Evolutionary conservation across 2,797 vertebrate species (phyloP).

Genomic region (Phalloptychus januarius): DNA sequence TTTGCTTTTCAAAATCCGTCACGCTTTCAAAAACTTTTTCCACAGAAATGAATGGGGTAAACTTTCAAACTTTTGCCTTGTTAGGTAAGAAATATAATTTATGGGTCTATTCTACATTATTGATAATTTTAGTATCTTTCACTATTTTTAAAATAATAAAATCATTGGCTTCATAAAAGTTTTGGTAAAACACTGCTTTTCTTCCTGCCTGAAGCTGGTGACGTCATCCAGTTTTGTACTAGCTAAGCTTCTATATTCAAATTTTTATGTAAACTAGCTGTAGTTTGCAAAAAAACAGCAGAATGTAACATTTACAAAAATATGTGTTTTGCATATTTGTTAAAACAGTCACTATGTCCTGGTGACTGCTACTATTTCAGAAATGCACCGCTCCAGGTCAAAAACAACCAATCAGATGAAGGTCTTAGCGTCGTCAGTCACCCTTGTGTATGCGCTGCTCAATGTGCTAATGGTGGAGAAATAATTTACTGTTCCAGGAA

Average conservation of each 20-base stretch:
- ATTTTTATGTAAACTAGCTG: not conserved
- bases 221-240: not conserved
- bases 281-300: not conserved
- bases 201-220: not conserved
- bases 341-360: too few species aligned
- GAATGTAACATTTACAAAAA: too few species aligned
- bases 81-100: not conserved
- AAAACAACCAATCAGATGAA: too few species aligned
- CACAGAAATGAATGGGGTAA: not conserved
- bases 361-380: too few species aligned
- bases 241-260: not conserved
- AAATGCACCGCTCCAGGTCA: too few species aligned
- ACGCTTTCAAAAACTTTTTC: not conserved
- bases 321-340: too few species aligned
- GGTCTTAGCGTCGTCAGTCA: too few species aligned
- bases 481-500: too few species aligned
- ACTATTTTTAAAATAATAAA: not conserved
- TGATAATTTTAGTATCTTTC: not conserved
- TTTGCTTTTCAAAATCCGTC: not conserved
- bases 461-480: too few species aligned
- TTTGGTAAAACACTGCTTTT: not conserved
- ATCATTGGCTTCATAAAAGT: not conserved
- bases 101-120: not conserved
- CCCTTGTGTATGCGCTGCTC: too few species aligned
- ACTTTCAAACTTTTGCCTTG: not conserved